Conservation (phyloP, 2,113 vertebrate genomes). For the Cottus gobio region DNA sequence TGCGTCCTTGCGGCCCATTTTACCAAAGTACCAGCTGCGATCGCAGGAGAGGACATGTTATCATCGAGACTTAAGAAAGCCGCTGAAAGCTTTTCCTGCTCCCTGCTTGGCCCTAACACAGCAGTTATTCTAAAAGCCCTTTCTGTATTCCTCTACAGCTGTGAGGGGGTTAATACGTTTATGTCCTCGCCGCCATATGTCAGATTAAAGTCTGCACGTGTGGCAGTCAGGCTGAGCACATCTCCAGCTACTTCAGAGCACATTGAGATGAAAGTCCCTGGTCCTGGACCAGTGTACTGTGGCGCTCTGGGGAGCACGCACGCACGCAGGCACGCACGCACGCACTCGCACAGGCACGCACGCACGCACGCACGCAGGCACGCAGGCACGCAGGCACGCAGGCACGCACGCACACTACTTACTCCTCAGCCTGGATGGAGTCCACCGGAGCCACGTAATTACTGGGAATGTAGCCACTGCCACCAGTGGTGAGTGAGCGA, state of each 20-base stretch:
- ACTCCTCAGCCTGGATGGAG: slow-evolving; percentile 99
- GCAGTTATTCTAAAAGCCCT: neutral
- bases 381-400: slow-evolving; percentile 3
- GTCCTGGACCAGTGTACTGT: neutral
- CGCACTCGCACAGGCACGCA: neutral
- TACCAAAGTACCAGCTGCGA: slow-evolving; percentile 96
- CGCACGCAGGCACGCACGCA: slow-evolving; percentile 15
- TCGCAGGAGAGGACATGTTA: neutral
- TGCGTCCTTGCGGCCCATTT: slow-evolving; percentile 97
- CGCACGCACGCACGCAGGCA: neutral
- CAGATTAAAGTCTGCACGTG: neutral
- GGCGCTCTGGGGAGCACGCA: neutral
- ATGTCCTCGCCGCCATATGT: neutral
- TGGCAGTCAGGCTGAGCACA: slow-evolving; percentile 8
- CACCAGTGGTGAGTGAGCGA: slow-evolving; percentile 92
- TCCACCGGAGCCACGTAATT: slow-evolving; percentile 98
- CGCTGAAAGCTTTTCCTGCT: neutral
- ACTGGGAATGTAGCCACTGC: slow-evolving; percentile 97
- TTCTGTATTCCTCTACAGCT: neutral
- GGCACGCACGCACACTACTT: slow-evolving; percentile 72
- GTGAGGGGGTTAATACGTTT: neutral
- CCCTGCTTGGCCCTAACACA: neutral
- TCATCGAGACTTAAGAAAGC: neutral
- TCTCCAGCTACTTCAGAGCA: slow-evolving; percentile 21
- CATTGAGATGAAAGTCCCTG: slow-evolving; percentile 1